Evolutionary conservation across 2,113 vertebrate species (phyloP), one percentile per base, ranked within the genome.

Genomic region (Sorex fumeus): DNA sequence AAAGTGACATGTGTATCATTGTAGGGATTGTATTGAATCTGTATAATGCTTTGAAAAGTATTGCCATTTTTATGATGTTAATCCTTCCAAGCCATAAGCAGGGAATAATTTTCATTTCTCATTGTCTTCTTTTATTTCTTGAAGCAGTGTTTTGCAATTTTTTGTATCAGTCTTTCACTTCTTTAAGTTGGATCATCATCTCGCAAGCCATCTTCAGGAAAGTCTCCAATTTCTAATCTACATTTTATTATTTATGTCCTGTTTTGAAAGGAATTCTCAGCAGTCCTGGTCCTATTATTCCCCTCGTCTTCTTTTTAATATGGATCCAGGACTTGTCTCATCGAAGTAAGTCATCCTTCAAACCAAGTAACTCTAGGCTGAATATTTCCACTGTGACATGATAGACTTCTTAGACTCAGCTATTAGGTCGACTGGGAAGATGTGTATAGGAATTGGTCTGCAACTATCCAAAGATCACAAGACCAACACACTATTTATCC

Each of bases 231-330:
- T 69, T 69, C 28, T 69, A 32, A 18, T 69, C 67, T 16, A 32
- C 1, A 69, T 32, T 69, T 8, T 94, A 95, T 88, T 96, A 82
- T 97, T 99, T 99, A 94, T 99, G 99, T 97, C 99, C 99, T 11
- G 99, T 99, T 98, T 99, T 99, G 96, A 99, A 96, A 34, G 99
- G 99, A 96, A 99, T 99, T 43, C 99, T 99, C 95, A 99, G 99
- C 97, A 99, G 98, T 93, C 99, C 99, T 97, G 99, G 99, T 1
- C 99, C 99, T 77, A 99, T 60, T 99, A 1, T 99, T 99, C 97
- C 99, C 99, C 99, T 99, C 99, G 84, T 99, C 99, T 95, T 99
- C 99, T 87, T 99, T 99, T 99, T 97, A 99, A 99, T 97, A 99
- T 99, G 34, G 99, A 99, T 87, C 99, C 99, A 96, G 99, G 98